Evolutionary conservation across 2,888 invertebrate genomes (phyloP), one percentile per base, ranked within the genome.

Genomic region (Minunthozetes semirufus): DNA sequence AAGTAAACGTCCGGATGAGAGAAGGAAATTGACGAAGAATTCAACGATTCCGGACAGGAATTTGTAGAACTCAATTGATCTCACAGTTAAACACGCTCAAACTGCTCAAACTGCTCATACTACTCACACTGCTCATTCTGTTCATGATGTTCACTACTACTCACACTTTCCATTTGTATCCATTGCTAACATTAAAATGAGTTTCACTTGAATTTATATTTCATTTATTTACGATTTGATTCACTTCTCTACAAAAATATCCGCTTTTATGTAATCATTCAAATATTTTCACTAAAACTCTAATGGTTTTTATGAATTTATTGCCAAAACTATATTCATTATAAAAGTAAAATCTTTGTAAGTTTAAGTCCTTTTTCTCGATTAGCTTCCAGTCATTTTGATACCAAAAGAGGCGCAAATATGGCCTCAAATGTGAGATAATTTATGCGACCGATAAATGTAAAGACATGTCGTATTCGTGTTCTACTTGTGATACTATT

Each of bases 1-100:
- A 68, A 68, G 68, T 42, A 68, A 72, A 72, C 53, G 72, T 72
- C 71, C 72, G 72, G 72, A 72, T 72, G 72, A 72, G 56, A 19
- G 56, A 56, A 72, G 72, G 72, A 72, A 72, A 72, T 72, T 72
- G 72, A 56, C 53, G 53, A 50, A 48, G 50, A 72, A 72, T 72
- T 72, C 72, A 50, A 72, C 72, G 22, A 72, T 72, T 72, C 72
- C 72, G 48, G 68, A 38, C 72, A 50, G 72, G 72, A 72, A 72
- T 72, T 50, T 50, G 53, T 56, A 72, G 50, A 9, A 72, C 42
- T 72, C 50, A 19, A 72, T 72, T 72, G 72, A 72, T 56, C 46
- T 72, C 22, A 33, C 22, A 33, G 33, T 33, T n/a, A 50, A 72
- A 50, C 63, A 63, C 29, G n/a, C 63, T 17, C 61, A 3, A 33